Conservation (phyloP, 2,113 vertebrate genomes). For the Elgaria multicarinata region DNA sequence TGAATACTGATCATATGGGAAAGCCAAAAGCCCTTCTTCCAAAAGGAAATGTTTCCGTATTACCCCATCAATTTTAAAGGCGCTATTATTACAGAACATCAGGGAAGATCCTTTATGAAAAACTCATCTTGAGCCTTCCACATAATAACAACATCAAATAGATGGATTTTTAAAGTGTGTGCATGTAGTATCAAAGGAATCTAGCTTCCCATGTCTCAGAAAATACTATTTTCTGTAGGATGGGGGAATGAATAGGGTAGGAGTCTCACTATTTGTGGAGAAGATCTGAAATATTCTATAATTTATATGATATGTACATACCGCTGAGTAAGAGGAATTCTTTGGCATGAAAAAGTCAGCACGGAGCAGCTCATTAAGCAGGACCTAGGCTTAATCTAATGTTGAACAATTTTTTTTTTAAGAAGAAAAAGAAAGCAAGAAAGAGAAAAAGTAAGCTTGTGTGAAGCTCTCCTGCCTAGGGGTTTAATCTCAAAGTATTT, state of each 20-base stretch:
- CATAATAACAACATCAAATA: constrained; percentile 39
- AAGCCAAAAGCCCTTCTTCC: neutral
- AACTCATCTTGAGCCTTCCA: neutral
- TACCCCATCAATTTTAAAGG: neutral
- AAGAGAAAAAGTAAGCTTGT: constrained; percentile 75
- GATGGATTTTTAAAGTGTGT: constrained; percentile 49
- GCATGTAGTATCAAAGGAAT: constrained; percentile 70
- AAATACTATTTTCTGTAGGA: constrained; percentile 77
- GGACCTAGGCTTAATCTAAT: constrained; percentile 82
- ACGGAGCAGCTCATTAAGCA: constrained; percentile 85
- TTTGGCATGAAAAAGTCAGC: constrained; percentile 79
- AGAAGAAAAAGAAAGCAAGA: neutral
- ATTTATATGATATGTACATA: constrained; percentile 81
- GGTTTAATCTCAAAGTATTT: constrained; percentile 80
- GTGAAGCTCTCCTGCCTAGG: constrained; percentile 77
- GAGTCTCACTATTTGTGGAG: constrained; percentile 5
- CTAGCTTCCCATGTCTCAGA: constrained; percentile 69
- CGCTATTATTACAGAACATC: neutral
- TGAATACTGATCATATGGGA: neutral
- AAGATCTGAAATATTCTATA: constrained; percentile 75
- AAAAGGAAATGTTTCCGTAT: neutral
- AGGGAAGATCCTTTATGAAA: neutral
- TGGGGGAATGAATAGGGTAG: constrained; percentile 73
- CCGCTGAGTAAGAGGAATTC: constrained; percentile 76
- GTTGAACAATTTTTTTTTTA: constrained; percentile 53